These are phyloP conservation scores for Cebuella pygmaea DNA, from an alignment of 2,797 vertebrate species.

Conservation along the genomic window DNA sequence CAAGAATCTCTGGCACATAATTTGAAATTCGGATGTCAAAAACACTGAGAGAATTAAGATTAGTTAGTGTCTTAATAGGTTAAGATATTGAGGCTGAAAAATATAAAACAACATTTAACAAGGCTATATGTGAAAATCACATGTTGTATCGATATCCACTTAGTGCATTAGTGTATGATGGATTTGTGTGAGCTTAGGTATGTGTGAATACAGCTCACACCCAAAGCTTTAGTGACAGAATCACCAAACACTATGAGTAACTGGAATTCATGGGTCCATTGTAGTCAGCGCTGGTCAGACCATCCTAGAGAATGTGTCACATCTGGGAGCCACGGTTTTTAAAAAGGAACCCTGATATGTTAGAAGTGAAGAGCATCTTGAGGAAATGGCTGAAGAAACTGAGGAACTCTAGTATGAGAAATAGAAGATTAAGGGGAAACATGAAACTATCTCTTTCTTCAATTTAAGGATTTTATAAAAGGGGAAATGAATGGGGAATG, in stretches of 20 bases:
- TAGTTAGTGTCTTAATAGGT: slow-evolving; percentile 34
- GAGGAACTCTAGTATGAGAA: not conserved
- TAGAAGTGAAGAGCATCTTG: not conserved
- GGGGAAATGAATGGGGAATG: not conserved
- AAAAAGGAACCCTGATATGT: not conserved
- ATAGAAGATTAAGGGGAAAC: not conserved
- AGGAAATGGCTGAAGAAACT: not conserved
- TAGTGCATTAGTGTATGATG: not conserved
- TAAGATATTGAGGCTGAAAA: not conserved
- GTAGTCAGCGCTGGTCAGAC: not conserved
- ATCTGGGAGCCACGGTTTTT: not conserved
- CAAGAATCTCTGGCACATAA: slow-evolving; percentile 57
- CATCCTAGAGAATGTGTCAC: not conserved
- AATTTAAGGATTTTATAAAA: slow-evolving; percentile 13
- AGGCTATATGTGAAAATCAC: not conserved
- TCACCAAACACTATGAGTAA: not conserved
- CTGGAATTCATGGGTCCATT: not conserved
- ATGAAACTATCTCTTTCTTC: not conserved
- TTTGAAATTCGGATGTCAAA: slow-evolving; percentile 70
- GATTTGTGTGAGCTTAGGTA: not conserved
- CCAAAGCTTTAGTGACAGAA: not conserved
- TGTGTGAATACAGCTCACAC: not conserved
- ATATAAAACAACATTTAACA: slow-evolving; percentile 11
- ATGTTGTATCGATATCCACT: not conserved
- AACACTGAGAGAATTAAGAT: slow-evolving; percentile 42